phyloP scores from a whole-genome alignment of 2,888 invertebrate species.

The Plusia festucae region DNA sequence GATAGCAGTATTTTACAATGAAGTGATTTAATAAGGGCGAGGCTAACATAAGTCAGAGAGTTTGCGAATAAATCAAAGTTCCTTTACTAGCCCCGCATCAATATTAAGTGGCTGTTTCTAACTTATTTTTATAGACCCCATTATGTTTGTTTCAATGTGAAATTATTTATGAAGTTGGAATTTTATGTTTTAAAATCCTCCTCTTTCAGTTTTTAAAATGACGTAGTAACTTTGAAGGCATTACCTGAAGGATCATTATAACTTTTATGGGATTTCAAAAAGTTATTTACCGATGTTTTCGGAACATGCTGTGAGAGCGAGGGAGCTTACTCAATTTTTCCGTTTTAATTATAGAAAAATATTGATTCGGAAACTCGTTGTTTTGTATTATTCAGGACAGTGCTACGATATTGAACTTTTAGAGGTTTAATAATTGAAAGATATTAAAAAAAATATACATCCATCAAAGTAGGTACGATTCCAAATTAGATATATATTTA shows the following conservation, averaged over 20 bases:
- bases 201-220: constrained; percentile 35
- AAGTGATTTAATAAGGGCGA: constrained; percentile 54
- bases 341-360: background rate
- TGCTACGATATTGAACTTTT: background rate
- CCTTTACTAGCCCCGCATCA: constrained; percentile 32
- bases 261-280: constrained; percentile 37
- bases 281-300: constrained; percentile 24
- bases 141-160: constrained; percentile 39
- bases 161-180: constrained; percentile 46
- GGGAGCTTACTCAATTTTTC: background rate
- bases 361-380: background rate
- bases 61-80: constrained; percentile 55
- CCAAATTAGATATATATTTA: too few relatives aligned
- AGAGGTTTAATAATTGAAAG: too few relatives aligned
- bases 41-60: constrained; percentile 45
- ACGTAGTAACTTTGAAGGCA: constrained; percentile 29
- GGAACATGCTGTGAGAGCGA: constrained; percentile 13
- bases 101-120: constrained; percentile 45
- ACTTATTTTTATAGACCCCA: constrained; percentile 47
- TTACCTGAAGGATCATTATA: constrained; percentile 36
- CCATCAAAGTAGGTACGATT: too few relatives aligned
- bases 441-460: too few relatives aligned
- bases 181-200: constrained; percentile 42
- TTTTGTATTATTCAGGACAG: background rate
- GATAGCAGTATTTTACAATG: constrained; percentile 44